Evolutionary conservation across 2,113 vertebrate genomes (phyloP).

Genomic region (Petromus typicus): DNA sequence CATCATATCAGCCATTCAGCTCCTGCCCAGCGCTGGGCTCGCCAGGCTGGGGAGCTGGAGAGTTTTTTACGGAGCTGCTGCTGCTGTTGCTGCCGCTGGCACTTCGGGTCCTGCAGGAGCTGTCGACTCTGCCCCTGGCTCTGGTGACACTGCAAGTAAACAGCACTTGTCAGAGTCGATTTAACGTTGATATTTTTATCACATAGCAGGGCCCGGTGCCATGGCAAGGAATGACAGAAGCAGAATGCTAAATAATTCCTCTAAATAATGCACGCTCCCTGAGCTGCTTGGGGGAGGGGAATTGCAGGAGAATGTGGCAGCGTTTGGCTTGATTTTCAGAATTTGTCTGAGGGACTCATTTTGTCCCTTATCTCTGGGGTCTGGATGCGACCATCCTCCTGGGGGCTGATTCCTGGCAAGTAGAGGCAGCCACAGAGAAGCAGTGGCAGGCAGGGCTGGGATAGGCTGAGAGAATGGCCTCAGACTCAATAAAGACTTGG

Average conservation of each 20-base stretch:
- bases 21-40: not conserved
- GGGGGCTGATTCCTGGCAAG: not conserved
- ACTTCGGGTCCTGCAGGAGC: constrained; percentile 56
- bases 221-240: constrained; percentile 72
- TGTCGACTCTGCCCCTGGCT: constrained; percentile 59
- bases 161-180: constrained; percentile 77
- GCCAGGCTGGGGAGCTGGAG: not conserved
- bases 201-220: constrained; percentile 70
- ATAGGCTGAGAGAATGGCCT: not conserved
- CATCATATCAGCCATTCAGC: not conserved
- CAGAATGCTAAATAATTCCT: constrained; percentile 81
- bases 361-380: not conserved
- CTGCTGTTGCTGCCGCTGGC: not conserved
- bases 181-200: constrained; percentile 82
- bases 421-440: not conserved
- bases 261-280: constrained; percentile 70
- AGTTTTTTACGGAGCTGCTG: not conserved
- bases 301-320: not conserved
- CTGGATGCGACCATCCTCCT: not conserved
- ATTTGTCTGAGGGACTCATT: not conserved
- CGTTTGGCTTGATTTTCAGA: not conserved
- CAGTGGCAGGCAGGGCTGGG: not conserved
- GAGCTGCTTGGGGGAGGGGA: constrained; percentile 62
- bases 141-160: constrained; percentile 65
- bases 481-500: constrained; percentile 49